phyloP scores from a whole-genome alignment of 1,140 invertebrate genomes.

The Drosophila neocordata region DNA sequence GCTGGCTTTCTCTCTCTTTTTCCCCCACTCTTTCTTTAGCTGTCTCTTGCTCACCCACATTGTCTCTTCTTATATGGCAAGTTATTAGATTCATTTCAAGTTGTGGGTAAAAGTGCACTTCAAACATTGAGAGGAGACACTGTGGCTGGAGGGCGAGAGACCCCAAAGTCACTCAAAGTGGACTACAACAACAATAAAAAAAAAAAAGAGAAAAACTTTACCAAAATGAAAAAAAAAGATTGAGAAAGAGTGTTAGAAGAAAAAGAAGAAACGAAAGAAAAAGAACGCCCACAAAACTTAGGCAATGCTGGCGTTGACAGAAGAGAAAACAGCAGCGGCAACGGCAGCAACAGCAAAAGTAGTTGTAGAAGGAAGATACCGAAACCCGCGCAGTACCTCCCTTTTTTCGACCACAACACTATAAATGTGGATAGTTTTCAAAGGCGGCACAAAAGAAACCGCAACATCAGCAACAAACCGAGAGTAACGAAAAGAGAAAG shows the following conservation, averaged over 20 bases:
- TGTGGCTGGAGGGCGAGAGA: constrained; percentile 11
- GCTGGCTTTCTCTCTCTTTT: constrained; percentile 1
- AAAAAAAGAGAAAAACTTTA: constrained; percentile 20
- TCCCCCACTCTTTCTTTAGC: constrained; percentile 4
- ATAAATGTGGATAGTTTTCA: constrained; percentile 74
- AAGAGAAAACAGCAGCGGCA: constrained; percentile 17
- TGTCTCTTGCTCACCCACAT: background rate
- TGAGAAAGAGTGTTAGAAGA: background rate
- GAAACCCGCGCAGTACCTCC: background rate
- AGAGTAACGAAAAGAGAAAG: background rate
- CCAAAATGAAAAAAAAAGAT: constrained; percentile 1
- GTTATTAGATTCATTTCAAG: constrained; percentile 81
- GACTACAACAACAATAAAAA: constrained; percentile 45
- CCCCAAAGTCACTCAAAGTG: constrained; percentile 68
- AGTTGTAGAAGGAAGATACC: constrained; percentile 4
- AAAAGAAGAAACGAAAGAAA: constrained; percentile 10
- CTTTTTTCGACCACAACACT: constrained; percentile 64
- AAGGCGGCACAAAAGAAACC: constrained; percentile 76
- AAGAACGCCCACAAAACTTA: constrained; percentile 29
- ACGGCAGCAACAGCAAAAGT: constrained; percentile 36
- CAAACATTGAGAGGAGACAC: constrained; percentile 58
- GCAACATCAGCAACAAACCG: constrained; percentile 71
- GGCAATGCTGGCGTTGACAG: constrained; percentile 70
- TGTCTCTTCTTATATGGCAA: constrained; percentile 34
- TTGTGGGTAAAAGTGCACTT: constrained; percentile 74